A percentile compares a stretch with the other conserved stretches of the same genome.
Evolutionary conservation across 2,113 vertebrate species (phyloP).

Genomic region (Leiothrix lutea): DNA sequence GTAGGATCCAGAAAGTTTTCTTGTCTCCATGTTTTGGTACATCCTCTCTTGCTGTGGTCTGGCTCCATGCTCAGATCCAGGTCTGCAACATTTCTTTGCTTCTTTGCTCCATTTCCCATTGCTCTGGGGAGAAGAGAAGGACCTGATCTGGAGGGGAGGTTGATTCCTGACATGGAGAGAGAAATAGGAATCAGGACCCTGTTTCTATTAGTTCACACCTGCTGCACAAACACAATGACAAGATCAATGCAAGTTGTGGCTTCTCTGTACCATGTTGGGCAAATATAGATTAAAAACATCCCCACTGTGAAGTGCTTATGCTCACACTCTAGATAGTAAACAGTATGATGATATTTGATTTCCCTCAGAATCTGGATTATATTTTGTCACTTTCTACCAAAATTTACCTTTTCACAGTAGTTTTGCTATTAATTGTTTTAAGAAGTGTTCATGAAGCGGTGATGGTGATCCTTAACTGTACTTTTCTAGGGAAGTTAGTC

Average conservation of each 20-base stretch:
- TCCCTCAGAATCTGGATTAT: neutral
- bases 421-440: neutral
- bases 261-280: neutral
- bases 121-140: neutral
- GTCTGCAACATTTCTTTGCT: neutral
- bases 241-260: slow-evolving; percentile 16
- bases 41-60: neutral
- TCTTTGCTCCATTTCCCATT: neutral
- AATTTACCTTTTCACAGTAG: neutral
- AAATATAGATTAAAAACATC: slow-evolving; percentile 21
- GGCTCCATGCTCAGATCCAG: neutral
- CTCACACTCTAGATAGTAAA: neutral
- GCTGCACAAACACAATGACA: slow-evolving; percentile 4
- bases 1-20: neutral
- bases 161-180: neutral
- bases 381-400: neutral
- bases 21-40: neutral
- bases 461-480: neutral
- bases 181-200: neutral
- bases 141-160: neutral
- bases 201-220: neutral
- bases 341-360: neutral
- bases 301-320: neutral
- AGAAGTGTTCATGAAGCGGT: neutral
- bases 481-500: slow-evolving; percentile 19